phyloP scores from a whole-genome alignment of 2,113 vertebrate species.

The Lipotes vexillifer region DNA sequence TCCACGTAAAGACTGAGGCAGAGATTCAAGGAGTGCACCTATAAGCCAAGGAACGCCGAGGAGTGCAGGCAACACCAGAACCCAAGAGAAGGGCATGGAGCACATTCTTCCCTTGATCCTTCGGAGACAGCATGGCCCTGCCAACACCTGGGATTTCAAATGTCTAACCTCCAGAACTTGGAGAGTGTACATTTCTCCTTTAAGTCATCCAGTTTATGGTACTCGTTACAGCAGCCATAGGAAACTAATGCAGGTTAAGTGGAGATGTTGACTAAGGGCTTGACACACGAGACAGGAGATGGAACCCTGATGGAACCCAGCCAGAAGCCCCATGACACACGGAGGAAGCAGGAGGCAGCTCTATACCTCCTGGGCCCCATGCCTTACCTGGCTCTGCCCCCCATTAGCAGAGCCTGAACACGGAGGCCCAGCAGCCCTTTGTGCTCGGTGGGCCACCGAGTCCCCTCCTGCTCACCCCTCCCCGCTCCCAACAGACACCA shows the following conservation, averaged over 20 bases:
- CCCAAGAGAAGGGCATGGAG: background rate
- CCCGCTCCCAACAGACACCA: background rate
- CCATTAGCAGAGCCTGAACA: background rate
- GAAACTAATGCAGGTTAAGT: background rate
- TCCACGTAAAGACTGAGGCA: rapidly evolving
- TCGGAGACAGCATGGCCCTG: background rate
- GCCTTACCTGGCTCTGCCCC: background rate
- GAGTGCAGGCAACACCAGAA: too few species aligned
- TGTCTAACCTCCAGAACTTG: background rate
- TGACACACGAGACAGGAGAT: background rate
- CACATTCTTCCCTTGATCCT: background rate
- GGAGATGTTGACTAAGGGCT: background rate
- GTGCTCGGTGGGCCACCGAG: background rate
- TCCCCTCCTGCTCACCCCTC: background rate
- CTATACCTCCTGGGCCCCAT: background rate
- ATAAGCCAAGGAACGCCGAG: background rate
- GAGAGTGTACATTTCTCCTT: background rate
- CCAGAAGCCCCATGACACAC: background rate
- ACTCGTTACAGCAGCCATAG: background rate
- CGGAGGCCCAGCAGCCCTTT: background rate
- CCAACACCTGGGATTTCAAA: background rate
- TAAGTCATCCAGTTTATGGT: background rate
- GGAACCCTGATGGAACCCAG: background rate
- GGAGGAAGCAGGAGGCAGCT: background rate
- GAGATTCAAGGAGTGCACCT: background rate